Conservation (phyloP, 2,888 invertebrate species). For the Chalcis sispes region DNA sequence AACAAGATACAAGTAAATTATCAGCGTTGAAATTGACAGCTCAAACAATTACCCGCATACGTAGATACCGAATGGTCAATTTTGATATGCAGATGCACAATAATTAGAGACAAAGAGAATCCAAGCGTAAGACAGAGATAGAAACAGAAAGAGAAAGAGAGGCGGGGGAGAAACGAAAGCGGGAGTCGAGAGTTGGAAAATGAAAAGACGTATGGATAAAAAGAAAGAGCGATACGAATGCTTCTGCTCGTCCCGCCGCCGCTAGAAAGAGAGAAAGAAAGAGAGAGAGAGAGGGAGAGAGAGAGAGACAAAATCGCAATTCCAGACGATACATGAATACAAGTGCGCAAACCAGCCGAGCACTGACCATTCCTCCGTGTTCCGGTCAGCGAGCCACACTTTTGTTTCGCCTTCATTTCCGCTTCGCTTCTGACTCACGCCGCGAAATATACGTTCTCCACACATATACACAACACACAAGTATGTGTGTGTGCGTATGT, state of each 20-base stretch:
- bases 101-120: slow-evolving; percentile 31
- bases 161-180: too few species aligned
- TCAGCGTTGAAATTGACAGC: slow-evolving; percentile 8
- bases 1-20: too few species aligned
- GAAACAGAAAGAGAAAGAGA: too few species aligned
- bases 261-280: not conserved
- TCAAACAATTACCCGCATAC: not conserved
- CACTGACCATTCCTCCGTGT: slow-evolving; percentile 58
- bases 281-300: not conserved
- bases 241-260: too few species aligned
- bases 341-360: not conserved
- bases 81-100: slow-evolving; percentile 27
- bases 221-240: too few species aligned
- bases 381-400: slow-evolving; percentile 62
- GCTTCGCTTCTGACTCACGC: not conserved
- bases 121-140: not conserved
- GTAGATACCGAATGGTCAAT: not conserved
- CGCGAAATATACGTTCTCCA: not conserved
- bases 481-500: too few species aligned
- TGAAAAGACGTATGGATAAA: not conserved
- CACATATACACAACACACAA: not conserved
- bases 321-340: not conserved
- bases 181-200: too few species aligned
- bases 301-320: not conserved
- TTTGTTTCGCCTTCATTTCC: slow-evolving; percentile 62